These are phyloP conservation scores for Nomada ferruginata DNA, from an alignment of 2,888 invertebrate species.

Conservation along the genomic window DNA sequence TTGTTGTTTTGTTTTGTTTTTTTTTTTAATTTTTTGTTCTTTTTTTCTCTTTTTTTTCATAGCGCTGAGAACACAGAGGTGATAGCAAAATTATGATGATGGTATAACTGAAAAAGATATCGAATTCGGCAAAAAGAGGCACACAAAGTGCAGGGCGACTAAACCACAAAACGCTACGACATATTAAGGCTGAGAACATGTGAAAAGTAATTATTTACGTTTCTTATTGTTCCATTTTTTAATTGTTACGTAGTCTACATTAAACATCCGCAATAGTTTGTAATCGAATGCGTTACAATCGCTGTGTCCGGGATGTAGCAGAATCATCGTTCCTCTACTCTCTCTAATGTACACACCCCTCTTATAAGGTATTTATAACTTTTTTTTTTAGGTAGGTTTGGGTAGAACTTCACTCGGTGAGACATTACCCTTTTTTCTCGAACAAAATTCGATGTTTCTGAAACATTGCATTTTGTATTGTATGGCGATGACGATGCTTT, in stretches of 20 bases:
- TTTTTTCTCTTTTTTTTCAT: conserved; percentile 9
- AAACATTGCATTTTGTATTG: conserved; percentile 32
- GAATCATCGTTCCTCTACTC: conserved; percentile 32
- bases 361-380: background rate
- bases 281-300: conserved; percentile 61
- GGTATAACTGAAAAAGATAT: conserved; percentile 19
- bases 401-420: background rate
- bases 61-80: conserved; percentile 18
- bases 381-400: conserved; percentile 15
- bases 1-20: background rate
- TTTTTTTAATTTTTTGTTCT: too few species aligned
- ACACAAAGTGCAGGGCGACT: conserved; percentile 51
- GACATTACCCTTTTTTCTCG: background rate
- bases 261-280: conserved; percentile 63
- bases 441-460: conserved; percentile 23
- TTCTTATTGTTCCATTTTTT: conserved; percentile 53
- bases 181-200: conserved; percentile 66
- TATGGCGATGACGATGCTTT: conserved; percentile 49
- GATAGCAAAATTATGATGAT: conserved; percentile 25
- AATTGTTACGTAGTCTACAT: conserved; percentile 65
- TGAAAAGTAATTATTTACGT: conserved; percentile 62
- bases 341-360: background rate
- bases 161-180: conserved; percentile 60
- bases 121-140: conserved; percentile 8
- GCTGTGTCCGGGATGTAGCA: conserved; percentile 56